A percentile compares a stretch with the other conserved stretches of the same genome.
phyloP scores from a whole-genome alignment of 2,797 vertebrate species.

The Poecilia gillii region DNA sequence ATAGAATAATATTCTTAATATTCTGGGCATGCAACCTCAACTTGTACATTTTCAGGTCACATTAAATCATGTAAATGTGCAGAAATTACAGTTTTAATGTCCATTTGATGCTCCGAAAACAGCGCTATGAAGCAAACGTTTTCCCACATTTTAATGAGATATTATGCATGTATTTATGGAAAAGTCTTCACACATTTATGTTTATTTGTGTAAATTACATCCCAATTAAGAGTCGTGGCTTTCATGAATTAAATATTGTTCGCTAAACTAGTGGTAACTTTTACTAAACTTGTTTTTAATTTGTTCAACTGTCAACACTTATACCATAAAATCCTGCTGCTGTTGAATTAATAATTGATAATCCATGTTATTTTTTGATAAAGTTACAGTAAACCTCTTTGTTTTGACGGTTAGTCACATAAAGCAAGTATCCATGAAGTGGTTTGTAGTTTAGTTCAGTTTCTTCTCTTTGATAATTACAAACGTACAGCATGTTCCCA shows the following conservation, averaged over 20 bases:
- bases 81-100: neutral
- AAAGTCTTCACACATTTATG: neutral
- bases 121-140: neutral
- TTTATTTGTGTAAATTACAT: neutral
- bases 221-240: neutral
- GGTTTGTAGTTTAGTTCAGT: neutral
- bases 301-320: neutral
- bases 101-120: neutral
- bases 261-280: neutral
- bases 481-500: neutral
- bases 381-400: neutral
- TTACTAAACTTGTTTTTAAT: neutral
- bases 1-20: neutral
- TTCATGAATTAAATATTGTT: neutral
- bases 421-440: neutral
- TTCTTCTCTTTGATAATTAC: neutral
- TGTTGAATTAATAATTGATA: neutral
- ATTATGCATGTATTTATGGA: neutral
- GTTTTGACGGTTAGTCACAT: neutral
- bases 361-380: neutral
- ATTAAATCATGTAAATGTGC: neutral
- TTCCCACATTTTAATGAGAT: neutral
- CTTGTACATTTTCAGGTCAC: neutral
- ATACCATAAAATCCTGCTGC: neutral
- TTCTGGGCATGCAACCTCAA: neutral